Conservation (phyloP, 1,140 invertebrate genomes). For the Drosophila simulans region DNA sequence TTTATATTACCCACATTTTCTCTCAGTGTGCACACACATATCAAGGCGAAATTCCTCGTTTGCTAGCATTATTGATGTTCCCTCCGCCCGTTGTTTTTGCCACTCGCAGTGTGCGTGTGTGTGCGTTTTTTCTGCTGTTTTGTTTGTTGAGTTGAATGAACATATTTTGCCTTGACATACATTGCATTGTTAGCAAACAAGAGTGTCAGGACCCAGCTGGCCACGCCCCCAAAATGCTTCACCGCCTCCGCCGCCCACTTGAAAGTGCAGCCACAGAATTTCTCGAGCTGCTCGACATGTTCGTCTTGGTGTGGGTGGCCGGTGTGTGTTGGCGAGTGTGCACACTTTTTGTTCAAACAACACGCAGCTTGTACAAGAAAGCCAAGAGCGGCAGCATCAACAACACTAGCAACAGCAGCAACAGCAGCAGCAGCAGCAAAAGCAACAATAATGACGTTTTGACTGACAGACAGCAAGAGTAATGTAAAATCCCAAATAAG, state of each 20-base stretch:
- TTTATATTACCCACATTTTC: background rate
- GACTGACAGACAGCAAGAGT: slow-evolving; percentile 71
- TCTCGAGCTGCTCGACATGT: slow-evolving; percentile 37
- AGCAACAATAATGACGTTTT: slow-evolving; percentile 74
- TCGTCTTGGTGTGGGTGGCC: slow-evolving; percentile 14
- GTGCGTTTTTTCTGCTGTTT: slow-evolving; percentile 20
- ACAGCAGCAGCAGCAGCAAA: slow-evolving; percentile 4
- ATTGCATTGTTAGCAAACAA: slow-evolving; percentile 82
- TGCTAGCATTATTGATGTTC: slow-evolving; percentile 72
- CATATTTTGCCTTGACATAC: slow-evolving; percentile 81
- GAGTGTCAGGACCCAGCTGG: slow-evolving; percentile 61
- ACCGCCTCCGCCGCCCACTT: slow-evolving; percentile 16
- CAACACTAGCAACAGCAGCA: slow-evolving; percentile 12
- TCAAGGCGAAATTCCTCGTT: slow-evolving; percentile 41
- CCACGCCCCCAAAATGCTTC: slow-evolving; percentile 34
- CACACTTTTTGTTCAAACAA: slow-evolving; percentile 75
- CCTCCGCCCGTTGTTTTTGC: slow-evolving; percentile 44
- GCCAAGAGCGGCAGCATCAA: slow-evolving; percentile 59
- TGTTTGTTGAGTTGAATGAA: slow-evolving; percentile 78
- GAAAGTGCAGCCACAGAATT: slow-evolving; percentile 64
- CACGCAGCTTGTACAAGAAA: slow-evolving; percentile 76
- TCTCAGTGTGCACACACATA: slow-evolving; percentile 6
- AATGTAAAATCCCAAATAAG: too few species aligned
- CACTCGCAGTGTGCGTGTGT: slow-evolving; percentile 12
- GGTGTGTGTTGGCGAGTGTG: slow-evolving; percentile 39